phyloP scores from a whole-genome alignment of 2,113 vertebrate species.

The Pantherophis guttatus region DNA sequence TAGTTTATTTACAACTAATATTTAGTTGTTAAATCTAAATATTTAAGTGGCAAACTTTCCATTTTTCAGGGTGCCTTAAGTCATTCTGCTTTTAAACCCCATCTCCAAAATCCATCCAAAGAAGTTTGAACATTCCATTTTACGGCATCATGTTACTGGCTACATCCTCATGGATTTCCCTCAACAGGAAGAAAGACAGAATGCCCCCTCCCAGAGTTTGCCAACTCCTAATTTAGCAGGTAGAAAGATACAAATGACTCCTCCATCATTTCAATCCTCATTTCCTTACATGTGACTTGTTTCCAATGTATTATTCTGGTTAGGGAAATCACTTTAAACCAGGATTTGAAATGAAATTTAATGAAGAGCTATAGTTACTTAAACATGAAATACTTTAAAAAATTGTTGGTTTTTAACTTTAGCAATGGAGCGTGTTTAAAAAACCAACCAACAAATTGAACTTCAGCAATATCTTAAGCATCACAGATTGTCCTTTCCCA shows the following conservation, averaged over 20 bases:
- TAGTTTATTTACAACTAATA: too few species aligned
- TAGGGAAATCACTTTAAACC: background rate
- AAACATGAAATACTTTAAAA: background rate
- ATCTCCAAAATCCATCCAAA: background rate
- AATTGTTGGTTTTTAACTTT: background rate
- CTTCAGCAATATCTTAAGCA: background rate
- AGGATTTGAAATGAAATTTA: background rate
- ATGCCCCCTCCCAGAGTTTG: background rate
- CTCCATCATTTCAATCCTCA: background rate
- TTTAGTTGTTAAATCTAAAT: background rate
- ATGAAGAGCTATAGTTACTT: background rate
- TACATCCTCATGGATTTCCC: background rate
- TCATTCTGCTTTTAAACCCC: background rate
- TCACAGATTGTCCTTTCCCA: background rate
- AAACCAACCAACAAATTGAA: background rate
- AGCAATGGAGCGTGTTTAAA: background rate
- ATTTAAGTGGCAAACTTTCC: background rate
- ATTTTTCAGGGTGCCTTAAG: background rate
- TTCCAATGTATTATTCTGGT: background rate
- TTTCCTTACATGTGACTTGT: background rate
- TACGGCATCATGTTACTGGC: too few species aligned
- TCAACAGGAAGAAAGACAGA: background rate
- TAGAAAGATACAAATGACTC: background rate
- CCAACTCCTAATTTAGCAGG: background rate
- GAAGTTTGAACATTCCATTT: background rate